A percentile compares a stretch with the other conserved stretches of the same genome.
phyloP scores from a whole-genome alignment of 2,797 vertebrate species.

The Rhinatrema bivittatum region DNA sequence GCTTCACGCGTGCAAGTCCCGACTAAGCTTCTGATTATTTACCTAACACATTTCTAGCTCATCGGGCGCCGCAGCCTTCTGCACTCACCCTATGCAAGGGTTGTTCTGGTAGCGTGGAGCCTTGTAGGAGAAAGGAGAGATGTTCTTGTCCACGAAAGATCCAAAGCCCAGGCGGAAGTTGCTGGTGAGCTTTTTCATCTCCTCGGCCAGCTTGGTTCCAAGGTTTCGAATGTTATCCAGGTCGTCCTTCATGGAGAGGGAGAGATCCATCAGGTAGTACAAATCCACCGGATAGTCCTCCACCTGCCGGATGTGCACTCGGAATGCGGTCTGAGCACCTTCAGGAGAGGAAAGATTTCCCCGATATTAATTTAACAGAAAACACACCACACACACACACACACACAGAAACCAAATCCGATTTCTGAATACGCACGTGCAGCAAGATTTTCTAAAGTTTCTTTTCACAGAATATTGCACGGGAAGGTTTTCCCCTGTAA shows the following conservation, averaged over 20 bases:
- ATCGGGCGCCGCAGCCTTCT: no score
- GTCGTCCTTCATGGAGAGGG: slow-evolving; percentile 96
- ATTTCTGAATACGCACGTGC: no score
- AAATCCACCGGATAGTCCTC: slow-evolving; percentile 96
- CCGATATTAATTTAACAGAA: no score
- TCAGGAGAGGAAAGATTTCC: slow-evolving; percentile 3
- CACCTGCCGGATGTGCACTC: slow-evolving; percentile 87
- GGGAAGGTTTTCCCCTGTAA: no score
- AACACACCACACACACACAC: no score
- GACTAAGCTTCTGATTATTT: no score
- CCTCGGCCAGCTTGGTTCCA: slow-evolving; percentile 85
- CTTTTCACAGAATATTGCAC: no score
- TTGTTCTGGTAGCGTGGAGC: slow-evolving; percentile 88
- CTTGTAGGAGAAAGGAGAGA: slow-evolving; percentile 93
- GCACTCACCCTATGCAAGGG: slow-evolving; percentile 85
- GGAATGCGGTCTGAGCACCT: slow-evolving; percentile 78
- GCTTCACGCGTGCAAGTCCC: no score
- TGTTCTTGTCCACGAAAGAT: slow-evolving; percentile 92
- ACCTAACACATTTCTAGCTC: no score
- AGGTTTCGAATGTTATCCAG: slow-evolving; percentile 85
- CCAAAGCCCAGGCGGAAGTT: slow-evolving; percentile 95
- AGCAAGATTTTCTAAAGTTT: no score
- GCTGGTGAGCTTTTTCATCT: slow-evolving; percentile 95
- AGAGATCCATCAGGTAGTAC: slow-evolving; percentile 98
- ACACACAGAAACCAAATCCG: no score